Evolutionary conservation across 2,888 invertebrate genomes (phyloP), one percentile per base, ranked within the genome.

Genomic region (Lasius platythorax): DNA sequence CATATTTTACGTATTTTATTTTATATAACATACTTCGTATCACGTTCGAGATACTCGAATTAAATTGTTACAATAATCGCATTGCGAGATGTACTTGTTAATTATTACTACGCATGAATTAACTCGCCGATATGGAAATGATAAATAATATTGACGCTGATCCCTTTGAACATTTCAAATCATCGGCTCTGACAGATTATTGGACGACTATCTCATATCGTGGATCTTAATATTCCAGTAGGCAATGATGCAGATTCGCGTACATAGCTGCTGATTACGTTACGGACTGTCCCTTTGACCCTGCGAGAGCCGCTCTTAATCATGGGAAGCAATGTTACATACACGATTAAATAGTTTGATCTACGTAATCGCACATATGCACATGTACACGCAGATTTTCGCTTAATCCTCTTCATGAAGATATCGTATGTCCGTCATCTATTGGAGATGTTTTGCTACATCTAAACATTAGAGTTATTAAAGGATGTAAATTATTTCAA

Each of bases 301-400:
- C 63, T 53, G 63, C 28, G 50, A 79, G 66, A 72, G 61, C 43
- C 68, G 67, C 73, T 78, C 83, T 85, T 85, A 85, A 85, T 85
- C 85, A 85, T 37, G 73, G 75, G 40, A 70, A 84, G 73, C 78
- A 56, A 72, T 73, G 63, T 74, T 64, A 67, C 73, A 66, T 66
- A 79, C 74, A 68, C 78, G 84, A 70, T 85, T 73, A 73, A 83
- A 83, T 78, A 83, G 78, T 78, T 85, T 78, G 75, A 85, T 72
- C 70, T 73, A 68, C 15, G 28, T 43, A 67, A n/a, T n/a, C 30
- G 18, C 5, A 33, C 9, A 37, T 28, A 40, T 67, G 53, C 50
- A 37, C 33, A 37, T 67, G 53, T 61, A 37, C 23, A 37, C 28
- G 23, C 23, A 46, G 23, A 79, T 53, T 37, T 72, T 33, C 33